Conservation (phyloP, 2,797 vertebrate species). For the Sebastiscus albofasciatus region DNA sequence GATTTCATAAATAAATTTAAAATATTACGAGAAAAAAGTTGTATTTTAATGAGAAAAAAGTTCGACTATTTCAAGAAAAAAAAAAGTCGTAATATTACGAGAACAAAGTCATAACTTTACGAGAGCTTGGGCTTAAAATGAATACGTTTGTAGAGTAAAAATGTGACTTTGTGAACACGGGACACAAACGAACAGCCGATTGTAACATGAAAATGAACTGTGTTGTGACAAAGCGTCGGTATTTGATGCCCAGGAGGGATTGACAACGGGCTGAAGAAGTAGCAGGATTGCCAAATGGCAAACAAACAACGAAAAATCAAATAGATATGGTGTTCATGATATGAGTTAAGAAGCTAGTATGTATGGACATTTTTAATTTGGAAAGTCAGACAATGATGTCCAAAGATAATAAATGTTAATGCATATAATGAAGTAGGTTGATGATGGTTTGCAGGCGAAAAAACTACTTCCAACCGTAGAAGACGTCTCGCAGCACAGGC, state of each 20-base stretch:
- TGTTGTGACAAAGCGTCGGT: too few species aligned
- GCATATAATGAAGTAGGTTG: background rate
- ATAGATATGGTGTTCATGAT: background rate
- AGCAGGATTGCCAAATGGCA: background rate
- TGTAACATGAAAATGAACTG: too few species aligned
- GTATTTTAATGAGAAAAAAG: too few species aligned
- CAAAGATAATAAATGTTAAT: background rate
- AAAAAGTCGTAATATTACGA: too few species aligned
- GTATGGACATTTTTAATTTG: too few species aligned
- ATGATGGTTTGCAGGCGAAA: background rate
- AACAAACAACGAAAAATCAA: background rate
- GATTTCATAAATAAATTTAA: accelerated
- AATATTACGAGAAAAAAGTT: too few species aligned
- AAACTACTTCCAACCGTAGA: background rate
- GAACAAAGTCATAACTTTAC: too few species aligned
- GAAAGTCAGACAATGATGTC: background rate
- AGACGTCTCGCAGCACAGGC: slow-evolving; percentile 16
- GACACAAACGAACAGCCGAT: too few species aligned
- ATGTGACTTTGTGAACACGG: too few species aligned
- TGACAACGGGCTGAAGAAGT: background rate
- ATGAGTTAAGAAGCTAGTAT: background rate
- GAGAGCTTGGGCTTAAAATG: too few species aligned
- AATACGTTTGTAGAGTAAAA: background rate
- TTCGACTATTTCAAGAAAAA: too few species aligned
- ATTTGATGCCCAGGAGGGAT: too few species aligned